Evolutionary conservation across 1,140 invertebrate species (phyloP).

Genomic region (Proales similis): DNA sequence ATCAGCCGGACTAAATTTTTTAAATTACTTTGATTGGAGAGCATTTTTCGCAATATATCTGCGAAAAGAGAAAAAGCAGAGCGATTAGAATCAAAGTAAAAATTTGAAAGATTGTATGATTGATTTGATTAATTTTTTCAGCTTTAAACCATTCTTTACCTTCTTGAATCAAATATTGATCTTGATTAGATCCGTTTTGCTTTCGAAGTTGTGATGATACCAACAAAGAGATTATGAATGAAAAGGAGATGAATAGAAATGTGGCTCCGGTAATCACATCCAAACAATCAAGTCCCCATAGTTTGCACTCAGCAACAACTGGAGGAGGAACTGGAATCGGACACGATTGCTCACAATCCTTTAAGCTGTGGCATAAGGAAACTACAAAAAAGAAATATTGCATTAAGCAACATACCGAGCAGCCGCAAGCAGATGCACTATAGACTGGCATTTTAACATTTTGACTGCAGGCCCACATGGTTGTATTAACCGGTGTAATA

Average conservation of each 20-base stretch:
- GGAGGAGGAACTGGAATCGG: slow-evolving; percentile 10
- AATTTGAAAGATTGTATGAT: no score
- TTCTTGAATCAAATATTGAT: no score
- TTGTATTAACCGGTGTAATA: slow-evolving; percentile 6
- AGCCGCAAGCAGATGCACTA: slow-evolving; percentile 20
- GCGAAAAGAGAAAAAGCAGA: no score
- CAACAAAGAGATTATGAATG: slow-evolving; percentile 10
- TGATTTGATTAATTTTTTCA: no score
- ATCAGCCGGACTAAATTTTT: no score
- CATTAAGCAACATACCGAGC: neutral
- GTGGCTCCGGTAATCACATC: neutral
- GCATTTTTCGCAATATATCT: no score
- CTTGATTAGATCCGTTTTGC: slow-evolving; percentile 2
- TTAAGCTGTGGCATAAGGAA: neutral
- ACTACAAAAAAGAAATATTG: neutral
- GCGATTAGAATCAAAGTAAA: no score
- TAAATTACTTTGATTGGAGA: no score
- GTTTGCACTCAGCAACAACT: neutral
- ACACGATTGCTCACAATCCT: slow-evolving; percentile 34
- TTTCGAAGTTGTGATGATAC: neutral
- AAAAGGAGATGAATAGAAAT: slow-evolving; percentile 8
- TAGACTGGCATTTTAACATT: neutral
- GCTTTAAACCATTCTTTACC: no score
- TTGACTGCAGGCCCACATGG: slow-evolving; percentile 15
- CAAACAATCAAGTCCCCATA: neutral